These are phyloP conservation scores for Pterobdella sp. DNA, from an alignment of 2,888 invertebrate genomes.

Conservation along the genomic window DNA sequence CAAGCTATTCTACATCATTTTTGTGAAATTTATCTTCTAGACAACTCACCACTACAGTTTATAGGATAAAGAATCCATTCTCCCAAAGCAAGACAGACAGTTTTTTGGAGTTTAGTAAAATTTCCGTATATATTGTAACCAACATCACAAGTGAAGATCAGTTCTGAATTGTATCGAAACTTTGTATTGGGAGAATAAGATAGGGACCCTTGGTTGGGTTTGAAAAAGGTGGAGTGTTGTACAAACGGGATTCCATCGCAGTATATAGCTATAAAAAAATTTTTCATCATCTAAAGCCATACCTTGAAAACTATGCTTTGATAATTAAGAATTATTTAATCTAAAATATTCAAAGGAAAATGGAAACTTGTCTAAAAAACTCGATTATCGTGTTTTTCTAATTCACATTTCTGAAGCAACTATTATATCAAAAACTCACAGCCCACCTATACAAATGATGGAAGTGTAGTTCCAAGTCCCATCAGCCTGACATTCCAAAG, in stretches of 20 bases:
- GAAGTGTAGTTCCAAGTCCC: conserved; percentile 10
- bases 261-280: background rate
- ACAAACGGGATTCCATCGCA: background rate
- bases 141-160: conserved; percentile 1
- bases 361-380: too few species aligned
- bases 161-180: background rate
- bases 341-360: too few species aligned
- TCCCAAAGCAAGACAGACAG: conserved; percentile 10
- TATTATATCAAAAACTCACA: too few species aligned
- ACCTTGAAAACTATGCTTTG: too few species aligned
- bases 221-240: conserved; percentile 1
- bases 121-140: conserved; percentile 5
- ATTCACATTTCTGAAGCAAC: too few species aligned
- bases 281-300: too few species aligned
- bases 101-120: background rate
- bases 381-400: too few species aligned
- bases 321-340: too few species aligned
- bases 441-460: conserved; percentile 5
- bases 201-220: background rate
- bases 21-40: too few species aligned
- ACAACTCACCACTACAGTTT: conserved; percentile 21
- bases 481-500: background rate
- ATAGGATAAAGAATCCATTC: conserved; percentile 11
- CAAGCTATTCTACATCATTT: too few species aligned
- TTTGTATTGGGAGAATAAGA: background rate